Base-by-base conservation (phyloP, 1,140 invertebrate species). In the Drosophila lacteicornis region DNA sequence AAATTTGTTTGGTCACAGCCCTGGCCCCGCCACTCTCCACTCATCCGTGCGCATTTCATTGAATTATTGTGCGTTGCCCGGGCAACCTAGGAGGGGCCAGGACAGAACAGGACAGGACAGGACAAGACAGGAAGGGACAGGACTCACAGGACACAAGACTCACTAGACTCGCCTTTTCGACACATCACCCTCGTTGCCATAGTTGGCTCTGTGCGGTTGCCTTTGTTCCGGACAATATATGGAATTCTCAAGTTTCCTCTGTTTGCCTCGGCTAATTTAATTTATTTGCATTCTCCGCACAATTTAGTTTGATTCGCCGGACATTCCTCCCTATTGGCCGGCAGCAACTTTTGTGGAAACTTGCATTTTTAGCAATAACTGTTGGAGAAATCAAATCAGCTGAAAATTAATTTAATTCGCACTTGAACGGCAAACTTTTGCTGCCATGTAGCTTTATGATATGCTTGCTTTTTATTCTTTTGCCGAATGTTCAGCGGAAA, bases 381-480 rank as follows among this genome's bases (percentile, higher is more conserved):
- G 87, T 75, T 77, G 60, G 45, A 67, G 67, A 75, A 75, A 83
- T 90, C 85, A 90, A 91, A 90, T 90, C 85, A 85, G 85, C 66
- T 90, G 85, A 90, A 90, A 90, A 85, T 90, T 90, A 90, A 90
- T 90, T 90, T 90, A 90, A 90, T 90, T 90, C 85, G 63, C 81
- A 85, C 79, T 86, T 82, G 65, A 59, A 67, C 58, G 67, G 59
- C 53, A 84, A 90, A 90, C 50, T 82, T 90, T 84, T 55, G 45
- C 76, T 56, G 77, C 66, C 60, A 71, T 88, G 69, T 86, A 79
- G 85, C 82, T 76, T 90, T 91, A 85, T 91, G 82, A 79, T 86
- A 82, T 86, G 70, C 56, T 63, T 63, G 61, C 69, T 53, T 63
- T 74, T 74, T 57, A 49, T 49, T 67, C 49, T n/a, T 56, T 62